Evolutionary conservation across 2,888 invertebrate genomes (phyloP), one percentile per base, ranked within the genome.

Genomic region (Drosophila sordidula): DNA sequence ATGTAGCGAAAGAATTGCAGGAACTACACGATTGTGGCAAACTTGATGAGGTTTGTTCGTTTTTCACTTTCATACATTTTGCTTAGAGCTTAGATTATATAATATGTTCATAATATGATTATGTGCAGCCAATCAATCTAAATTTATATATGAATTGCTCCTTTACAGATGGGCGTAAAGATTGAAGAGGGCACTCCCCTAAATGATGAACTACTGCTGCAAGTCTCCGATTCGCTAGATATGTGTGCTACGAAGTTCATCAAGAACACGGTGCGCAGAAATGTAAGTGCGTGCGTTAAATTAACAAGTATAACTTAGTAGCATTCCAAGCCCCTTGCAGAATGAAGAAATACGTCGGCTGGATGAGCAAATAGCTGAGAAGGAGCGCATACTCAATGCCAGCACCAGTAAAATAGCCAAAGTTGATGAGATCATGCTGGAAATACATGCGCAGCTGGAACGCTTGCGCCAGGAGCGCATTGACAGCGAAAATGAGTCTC

Each of bases 331-430:
- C 12, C 4, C 1, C 0, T 9, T 57, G 2, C 83, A 96, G 96
- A 95, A 95, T 92, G 95, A 95, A 80, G 96, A 96, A 91, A 92
- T 96, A 36, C 94, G 94, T 26, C 94, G 94, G 41, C 82, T 96
- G 56, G 96, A 96, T 89, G 94, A 93, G 3, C 95, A 96, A 91
- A 91, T 96, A 3, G 94, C 80, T 0, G 90, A 90, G 47, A 92
- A 92, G 59, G 92, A 92, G 66, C 88, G 81, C 93, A 89, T 94
- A 92, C 59, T 94, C 94, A 84, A 95, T 94, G 80, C 94, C 93
- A 87, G 94, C 94, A 45, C 93, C 94, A 94, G 93, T 52, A 95
- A 95, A 91, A 95, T 96, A 62, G 95, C 95, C 86, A 93, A 94
- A 78, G 93, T 96, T 81, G 96, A 96, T 86, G 94, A 95, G 25